Evolutionary conservation across 2,888 invertebrate species (phyloP).

Genomic region (Cataglyphis livida): DNA sequence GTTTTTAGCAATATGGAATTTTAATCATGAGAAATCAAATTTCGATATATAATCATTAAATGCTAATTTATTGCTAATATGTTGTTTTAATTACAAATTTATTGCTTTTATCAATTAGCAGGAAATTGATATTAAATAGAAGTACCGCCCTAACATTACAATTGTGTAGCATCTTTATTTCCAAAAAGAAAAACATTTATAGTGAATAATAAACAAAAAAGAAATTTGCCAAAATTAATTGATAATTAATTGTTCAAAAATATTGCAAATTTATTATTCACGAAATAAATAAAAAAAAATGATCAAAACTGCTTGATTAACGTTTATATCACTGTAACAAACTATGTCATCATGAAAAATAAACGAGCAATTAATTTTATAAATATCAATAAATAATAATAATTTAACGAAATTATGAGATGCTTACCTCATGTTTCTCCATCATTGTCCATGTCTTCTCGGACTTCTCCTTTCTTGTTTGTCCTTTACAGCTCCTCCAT

Average conservation of each 20-base stretch:
- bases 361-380: neutral
- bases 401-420: neutral
- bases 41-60: neutral
- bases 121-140: neutral
- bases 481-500: neutral
- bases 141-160: neutral
- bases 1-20: neutral
- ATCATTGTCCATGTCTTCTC: neutral
- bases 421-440: neutral
- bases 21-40: neutral
- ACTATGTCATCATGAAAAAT: neutral
- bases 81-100: neutral
- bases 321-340: neutral
- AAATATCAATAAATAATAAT: too few relatives aligned
- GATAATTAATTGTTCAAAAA: neutral
- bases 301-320: neutral
- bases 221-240: neutral
- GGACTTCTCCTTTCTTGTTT: neutral
- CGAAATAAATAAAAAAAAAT: neutral
- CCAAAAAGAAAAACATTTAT: neutral
- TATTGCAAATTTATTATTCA: neutral
- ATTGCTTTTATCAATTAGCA: neutral
- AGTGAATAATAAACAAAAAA: neutral
- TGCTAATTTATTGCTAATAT: neutral
- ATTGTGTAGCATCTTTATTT: neutral